Evolutionary conservation across 2,113 vertebrate genomes (phyloP).

Genomic region (Bufo gargarizans): DNA sequence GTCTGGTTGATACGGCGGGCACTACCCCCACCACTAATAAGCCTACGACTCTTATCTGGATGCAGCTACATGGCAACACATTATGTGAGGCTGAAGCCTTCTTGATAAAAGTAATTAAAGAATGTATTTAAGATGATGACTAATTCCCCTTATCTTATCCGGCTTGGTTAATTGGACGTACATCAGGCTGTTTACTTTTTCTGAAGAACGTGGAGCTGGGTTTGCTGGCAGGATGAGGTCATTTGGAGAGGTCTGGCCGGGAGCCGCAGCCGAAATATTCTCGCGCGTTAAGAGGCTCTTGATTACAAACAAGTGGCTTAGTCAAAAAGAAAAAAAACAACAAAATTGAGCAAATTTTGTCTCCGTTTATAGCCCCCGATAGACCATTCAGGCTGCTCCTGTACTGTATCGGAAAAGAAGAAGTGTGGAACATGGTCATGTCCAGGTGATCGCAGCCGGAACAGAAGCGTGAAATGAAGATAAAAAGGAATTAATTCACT

Average conservation of each 20-base stretch:
- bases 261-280: background rate
- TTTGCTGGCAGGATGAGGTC: slow-evolving; percentile 6
- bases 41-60: slow-evolving; percentile 27
- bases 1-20: background rate
- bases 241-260: background rate
- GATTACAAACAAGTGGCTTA: slow-evolving; percentile 20
- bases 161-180: slow-evolving; percentile 4
- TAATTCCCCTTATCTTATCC: slow-evolving; percentile 51
- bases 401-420: background rate
- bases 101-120: slow-evolving; percentile 50
- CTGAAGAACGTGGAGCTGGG: background rate
- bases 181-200: slow-evolving; percentile 21
- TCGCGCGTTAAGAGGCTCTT: background rate
- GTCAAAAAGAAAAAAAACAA: background rate
- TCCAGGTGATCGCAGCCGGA: background rate
- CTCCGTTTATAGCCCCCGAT: background rate
- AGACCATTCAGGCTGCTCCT: background rate
- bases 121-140: slow-evolving; percentile 26
- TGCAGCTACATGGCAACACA: background rate
- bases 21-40: background rate
- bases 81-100: background rate
- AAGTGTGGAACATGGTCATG: too few relatives aligned
- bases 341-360: background rate
- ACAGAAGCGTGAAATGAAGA: background rate
- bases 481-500: background rate